phyloP scores from a whole-genome alignment of 1,140 invertebrate genomes.

The Sweltsa coloradensis region DNA sequence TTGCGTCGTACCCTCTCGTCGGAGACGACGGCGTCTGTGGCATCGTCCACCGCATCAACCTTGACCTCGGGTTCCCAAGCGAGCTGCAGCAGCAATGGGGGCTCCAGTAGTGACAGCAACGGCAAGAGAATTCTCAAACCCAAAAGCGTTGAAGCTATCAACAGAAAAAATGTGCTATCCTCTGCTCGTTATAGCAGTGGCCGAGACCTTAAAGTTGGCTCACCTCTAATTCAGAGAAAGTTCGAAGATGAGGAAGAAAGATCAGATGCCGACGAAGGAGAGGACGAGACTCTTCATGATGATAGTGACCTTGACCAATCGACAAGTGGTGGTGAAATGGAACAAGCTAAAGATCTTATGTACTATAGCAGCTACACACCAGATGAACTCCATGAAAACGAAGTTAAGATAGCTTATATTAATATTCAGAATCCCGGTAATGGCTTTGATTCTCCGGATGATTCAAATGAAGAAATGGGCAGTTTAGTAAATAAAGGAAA shows the following conservation, averaged over 20 bases:
- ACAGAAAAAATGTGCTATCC: constrained; percentile 75
- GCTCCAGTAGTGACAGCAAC: constrained; percentile 20
- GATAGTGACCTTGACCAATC: too few relatives aligned
- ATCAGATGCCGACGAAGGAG: background rate
- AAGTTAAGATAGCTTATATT: too few relatives aligned
- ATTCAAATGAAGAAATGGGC: too few relatives aligned
- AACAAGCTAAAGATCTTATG: too few relatives aligned
- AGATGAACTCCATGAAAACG: too few relatives aligned
- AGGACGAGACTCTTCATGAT: too few relatives aligned
- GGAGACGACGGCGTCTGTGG: constrained; percentile 44
- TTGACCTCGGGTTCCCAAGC: constrained; percentile 43
- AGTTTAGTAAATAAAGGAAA: too few relatives aligned
- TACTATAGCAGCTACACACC: too few relatives aligned
- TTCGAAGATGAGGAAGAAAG: constrained; percentile 31
- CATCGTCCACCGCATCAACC: constrained; percentile 41
- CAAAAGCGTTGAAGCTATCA: constrained; percentile 65
- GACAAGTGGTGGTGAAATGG: too few relatives aligned
- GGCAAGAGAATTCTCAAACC: constrained; percentile 52
- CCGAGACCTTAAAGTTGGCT: constrained; percentile 49
- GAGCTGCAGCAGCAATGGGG: constrained; percentile 33
- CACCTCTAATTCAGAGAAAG: constrained; percentile 51
- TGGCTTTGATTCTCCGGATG: too few relatives aligned
- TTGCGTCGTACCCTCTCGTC: constrained; percentile 41
- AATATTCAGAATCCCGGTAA: too few relatives aligned
- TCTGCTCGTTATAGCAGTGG: constrained; percentile 73